Percentiles rank a stretch among this genome's conserved stretches.
phyloP scores from a whole-genome alignment of 2,797 vertebrate species.

The Propithecus deckenii region DNA sequence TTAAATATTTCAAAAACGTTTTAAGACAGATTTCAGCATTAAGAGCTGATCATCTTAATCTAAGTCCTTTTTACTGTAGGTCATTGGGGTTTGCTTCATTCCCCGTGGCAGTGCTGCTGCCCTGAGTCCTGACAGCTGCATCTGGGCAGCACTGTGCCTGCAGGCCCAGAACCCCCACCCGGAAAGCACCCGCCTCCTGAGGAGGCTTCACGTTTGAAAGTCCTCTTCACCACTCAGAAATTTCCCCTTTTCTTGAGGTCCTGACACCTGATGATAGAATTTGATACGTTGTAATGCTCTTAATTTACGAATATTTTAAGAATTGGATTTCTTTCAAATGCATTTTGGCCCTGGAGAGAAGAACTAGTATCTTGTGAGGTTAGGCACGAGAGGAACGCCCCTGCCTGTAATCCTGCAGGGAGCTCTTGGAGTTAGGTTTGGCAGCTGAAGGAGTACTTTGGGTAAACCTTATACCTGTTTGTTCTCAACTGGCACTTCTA shows the following conservation, averaged over 20 bases:
- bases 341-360: slow-evolving; percentile 36
- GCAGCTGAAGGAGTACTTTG: neutral
- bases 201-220: no score
- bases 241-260: neutral
- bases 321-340: neutral
- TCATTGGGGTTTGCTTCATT: neutral
- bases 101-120: accelerated
- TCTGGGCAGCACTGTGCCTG: neutral
- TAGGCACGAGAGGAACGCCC: neutral
- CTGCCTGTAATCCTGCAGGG: neutral
- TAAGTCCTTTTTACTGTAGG: neutral
- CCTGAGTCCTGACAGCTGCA: neutral
- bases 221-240: neutral
- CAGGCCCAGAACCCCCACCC: neutral
- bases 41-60: neutral
- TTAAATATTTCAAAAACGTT: neutral
- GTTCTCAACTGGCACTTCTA: neutral
- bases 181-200: neutral
- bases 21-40: neutral
- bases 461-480: accelerated
- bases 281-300: slow-evolving; percentile 9
- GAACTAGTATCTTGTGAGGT: neutral
- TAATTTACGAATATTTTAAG: neutral
- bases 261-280: neutral
- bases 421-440: neutral